Conservation (phyloP, 2,113 vertebrate genomes). For the Phrynocephalus versicolor region DNA sequence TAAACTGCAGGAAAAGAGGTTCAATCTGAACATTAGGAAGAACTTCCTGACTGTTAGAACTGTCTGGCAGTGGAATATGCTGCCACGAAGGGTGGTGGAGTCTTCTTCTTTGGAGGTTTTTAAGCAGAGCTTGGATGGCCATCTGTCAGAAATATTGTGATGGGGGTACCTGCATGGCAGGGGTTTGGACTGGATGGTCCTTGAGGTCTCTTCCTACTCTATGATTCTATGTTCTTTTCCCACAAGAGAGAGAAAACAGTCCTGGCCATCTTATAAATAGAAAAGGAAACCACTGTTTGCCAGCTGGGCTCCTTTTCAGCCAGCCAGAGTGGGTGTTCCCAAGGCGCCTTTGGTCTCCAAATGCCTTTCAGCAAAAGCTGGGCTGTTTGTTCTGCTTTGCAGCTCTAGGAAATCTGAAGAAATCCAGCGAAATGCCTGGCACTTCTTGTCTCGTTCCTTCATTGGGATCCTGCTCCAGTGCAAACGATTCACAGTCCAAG, state of each 20-base stretch:
- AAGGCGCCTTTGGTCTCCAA: slow-evolving; percentile 22
- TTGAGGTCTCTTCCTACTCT: no score
- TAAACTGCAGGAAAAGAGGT: no score
- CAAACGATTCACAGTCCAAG: slow-evolving; percentile 61
- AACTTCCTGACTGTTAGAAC: no score
- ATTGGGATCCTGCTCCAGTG: slow-evolving; percentile 66
- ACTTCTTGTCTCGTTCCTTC: slow-evolving; percentile 59
- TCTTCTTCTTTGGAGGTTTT: no score
- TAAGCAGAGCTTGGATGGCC: no score
- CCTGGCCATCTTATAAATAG: slow-evolving; percentile 66
- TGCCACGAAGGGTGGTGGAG: no score
- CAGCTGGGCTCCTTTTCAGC: slow-evolving; percentile 49
- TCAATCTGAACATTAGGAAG: no score
- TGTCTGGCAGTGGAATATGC: no score
- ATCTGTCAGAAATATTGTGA: no score
- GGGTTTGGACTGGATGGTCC: no score
- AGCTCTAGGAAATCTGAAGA: slow-evolving; percentile 41
- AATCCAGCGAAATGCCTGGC: slow-evolving; percentile 58
- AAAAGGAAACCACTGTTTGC: slow-evolving; percentile 36
- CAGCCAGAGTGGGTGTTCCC: slow-evolving; percentile 63
- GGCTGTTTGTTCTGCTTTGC: slow-evolving; percentile 58
- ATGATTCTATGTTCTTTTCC: slow-evolving; percentile 39
- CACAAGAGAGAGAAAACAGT: slow-evolving; percentile 62
- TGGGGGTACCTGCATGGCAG: no score
- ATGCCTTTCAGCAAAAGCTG: slow-evolving; percentile 57